Conservation (phyloP, 2,888 invertebrate genomes). For the Spilarctia lutea region DNA sequence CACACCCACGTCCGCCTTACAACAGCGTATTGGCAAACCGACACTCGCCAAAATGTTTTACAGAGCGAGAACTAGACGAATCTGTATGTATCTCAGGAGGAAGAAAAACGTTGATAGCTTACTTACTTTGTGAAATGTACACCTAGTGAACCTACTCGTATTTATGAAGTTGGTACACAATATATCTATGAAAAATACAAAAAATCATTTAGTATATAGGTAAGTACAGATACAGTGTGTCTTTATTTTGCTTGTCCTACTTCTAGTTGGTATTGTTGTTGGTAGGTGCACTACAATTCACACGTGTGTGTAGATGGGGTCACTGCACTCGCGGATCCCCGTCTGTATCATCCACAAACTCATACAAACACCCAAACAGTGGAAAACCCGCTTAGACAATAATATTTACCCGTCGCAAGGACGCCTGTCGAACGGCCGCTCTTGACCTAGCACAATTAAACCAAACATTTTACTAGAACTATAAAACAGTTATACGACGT, state of each 20-base stretch:
- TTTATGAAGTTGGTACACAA: not conserved
- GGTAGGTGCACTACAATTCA: not conserved
- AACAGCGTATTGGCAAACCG: slow-evolving; percentile 55
- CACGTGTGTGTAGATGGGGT: slow-evolving; percentile 41
- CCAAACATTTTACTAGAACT: slow-evolving; percentile 86
- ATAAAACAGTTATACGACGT: slow-evolving; percentile 85
- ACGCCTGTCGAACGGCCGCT: slow-evolving; percentile 85
- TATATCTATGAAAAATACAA: not conserved
- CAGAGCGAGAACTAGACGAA: slow-evolving; percentile 18
- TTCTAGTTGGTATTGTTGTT: not conserved
- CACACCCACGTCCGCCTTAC: slow-evolving; percentile 65
- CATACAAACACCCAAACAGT: slow-evolving; percentile 79
- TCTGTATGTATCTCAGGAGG: slow-evolving; percentile 1
- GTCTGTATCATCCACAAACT: slow-evolving; percentile 72
- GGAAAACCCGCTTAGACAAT: slow-evolving; percentile 86
- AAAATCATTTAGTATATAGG: not conserved
- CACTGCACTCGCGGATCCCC: slow-evolving; percentile 64
- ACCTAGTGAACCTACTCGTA: not conserved
- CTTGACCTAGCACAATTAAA: slow-evolving; percentile 87
- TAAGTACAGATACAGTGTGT: not conserved
- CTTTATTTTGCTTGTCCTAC: not conserved
- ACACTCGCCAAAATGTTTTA: slow-evolving; percentile 35
- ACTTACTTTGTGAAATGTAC: not conserved
- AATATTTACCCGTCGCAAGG: slow-evolving; percentile 86
- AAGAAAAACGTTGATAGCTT: not conserved